Evolutionary conservation across 2,113 vertebrate species (phyloP).

Genomic region (Hemicordylus capensis): DNA sequence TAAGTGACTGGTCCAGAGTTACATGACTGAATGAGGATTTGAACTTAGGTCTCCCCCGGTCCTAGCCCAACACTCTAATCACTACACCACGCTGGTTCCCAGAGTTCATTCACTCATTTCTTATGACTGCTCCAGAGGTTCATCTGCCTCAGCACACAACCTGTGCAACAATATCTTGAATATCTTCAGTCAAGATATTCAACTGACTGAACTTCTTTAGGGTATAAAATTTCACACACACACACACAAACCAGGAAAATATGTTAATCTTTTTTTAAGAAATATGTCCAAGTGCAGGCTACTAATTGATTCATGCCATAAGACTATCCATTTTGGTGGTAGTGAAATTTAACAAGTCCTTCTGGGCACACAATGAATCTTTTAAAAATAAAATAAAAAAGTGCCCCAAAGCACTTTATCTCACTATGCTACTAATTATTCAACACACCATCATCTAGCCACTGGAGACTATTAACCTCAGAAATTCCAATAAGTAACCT

Average conservation of each 20-base stretch:
- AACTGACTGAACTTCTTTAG: neutral
- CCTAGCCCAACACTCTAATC: no score
- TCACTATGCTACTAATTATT: constrained; percentile 4
- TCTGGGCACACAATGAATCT: neutral
- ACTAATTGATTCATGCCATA: neutral
- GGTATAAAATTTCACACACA: neutral
- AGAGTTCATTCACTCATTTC: no score
- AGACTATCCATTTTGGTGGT: neutral
- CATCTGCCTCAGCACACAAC: neutral
- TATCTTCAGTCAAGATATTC: rapidly evolving
- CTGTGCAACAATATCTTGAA: no score
- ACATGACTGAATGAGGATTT: no score
- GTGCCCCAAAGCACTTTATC: neutral
- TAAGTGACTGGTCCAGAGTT: no score
- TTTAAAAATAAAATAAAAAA: neutral
- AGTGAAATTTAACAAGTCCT: neutral
- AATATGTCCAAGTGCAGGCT: neutral
- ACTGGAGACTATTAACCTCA: neutral
- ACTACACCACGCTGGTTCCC: no score
- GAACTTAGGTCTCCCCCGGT: no score
- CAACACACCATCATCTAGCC: neutral
- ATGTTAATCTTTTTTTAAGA: neutral
- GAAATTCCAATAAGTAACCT: neutral
- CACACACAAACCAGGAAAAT: no score
- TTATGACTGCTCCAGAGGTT: no score